Conservation (phyloP, 1,140 invertebrate species). For the Pogonomyrmex barbatus region DNA sequence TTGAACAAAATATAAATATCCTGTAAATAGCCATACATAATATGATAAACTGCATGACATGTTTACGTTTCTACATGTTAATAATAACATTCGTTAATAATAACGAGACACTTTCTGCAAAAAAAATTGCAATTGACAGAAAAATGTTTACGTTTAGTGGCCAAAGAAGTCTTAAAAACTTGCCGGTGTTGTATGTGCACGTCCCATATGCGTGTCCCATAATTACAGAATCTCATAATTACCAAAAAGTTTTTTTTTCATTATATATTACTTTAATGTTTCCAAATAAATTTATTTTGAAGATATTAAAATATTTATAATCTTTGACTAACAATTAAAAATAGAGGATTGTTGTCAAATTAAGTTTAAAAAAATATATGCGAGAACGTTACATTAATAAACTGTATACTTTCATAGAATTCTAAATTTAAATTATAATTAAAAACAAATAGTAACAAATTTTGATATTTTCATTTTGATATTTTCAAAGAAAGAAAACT, state of each 20-base stretch:
- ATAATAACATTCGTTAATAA: slow-evolving; percentile 33
- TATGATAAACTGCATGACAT: not conserved
- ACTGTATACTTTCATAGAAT: not conserved
- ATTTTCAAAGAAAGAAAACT: not conserved
- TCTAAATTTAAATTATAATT: not conserved
- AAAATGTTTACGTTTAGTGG: slow-evolving; percentile 5
- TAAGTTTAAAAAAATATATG: not conserved
- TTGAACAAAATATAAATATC: not conserved
- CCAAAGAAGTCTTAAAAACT: slow-evolving; percentile 29
- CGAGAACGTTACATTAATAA: not conserved
- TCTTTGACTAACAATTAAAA: not conserved
- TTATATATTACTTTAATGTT: not conserved
- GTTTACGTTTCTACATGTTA: slow-evolving; percentile 15
- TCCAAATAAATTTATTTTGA: not conserved
- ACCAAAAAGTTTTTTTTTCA: not conserved
- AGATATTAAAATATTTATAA: not conserved
- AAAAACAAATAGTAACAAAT: not conserved
- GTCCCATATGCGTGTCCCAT: not conserved
- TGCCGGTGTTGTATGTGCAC: not conserved
- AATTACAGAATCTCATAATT: not conserved
- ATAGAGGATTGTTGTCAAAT: not conserved
- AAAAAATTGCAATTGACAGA: slow-evolving; percentile 10
- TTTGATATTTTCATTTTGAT: not conserved
- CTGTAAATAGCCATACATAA: not conserved
- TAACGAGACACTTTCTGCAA: slow-evolving; percentile 14